Evolutionary conservation across 2,888 invertebrate species (phyloP).

Genomic region (Halictus ligatus): DNA sequence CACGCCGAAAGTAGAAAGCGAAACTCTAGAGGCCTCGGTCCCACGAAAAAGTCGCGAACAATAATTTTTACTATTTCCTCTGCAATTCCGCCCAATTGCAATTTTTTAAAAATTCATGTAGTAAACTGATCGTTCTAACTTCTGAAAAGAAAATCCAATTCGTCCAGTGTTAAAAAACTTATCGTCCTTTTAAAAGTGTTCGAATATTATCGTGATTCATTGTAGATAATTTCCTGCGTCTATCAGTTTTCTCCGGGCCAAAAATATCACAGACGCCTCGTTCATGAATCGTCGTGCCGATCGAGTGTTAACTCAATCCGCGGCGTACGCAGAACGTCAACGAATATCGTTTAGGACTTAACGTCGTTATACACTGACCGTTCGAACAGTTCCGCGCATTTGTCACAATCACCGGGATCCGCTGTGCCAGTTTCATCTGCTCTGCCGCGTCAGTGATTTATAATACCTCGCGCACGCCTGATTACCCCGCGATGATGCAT

Average conservation of each 20-base stretch:
- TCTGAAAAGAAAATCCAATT: too few species aligned
- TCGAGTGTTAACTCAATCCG: conserved; percentile 4
- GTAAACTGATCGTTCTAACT: too few species aligned
- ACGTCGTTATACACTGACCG: conserved; percentile 33
- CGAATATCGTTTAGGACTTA: conserved; percentile 23
- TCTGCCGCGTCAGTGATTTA: conserved; percentile 21
- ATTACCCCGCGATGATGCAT: background rate
- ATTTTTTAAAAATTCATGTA: too few species aligned
- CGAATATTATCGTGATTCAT: too few species aligned
- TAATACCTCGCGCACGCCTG: conserved; percentile 12
- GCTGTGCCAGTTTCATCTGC: conserved; percentile 25
- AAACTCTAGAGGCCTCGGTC: too few species aligned
- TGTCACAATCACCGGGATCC: conserved; percentile 28
- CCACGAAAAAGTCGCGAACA: too few species aligned
- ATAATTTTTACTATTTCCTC: too few species aligned
- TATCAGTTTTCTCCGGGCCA: background rate
- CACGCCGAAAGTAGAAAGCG: too few species aligned
- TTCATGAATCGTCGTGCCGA: background rate
- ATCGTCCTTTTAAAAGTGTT: too few species aligned
- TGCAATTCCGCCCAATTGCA: too few species aligned
- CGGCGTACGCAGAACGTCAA: conserved; percentile 4
- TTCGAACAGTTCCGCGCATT: conserved; percentile 13
- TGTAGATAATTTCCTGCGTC: background rate
- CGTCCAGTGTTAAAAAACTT: too few species aligned
- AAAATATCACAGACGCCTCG: background rate